Conservation (phyloP, 2,888 invertebrate genomes). For the Philereme transversata region DNA sequence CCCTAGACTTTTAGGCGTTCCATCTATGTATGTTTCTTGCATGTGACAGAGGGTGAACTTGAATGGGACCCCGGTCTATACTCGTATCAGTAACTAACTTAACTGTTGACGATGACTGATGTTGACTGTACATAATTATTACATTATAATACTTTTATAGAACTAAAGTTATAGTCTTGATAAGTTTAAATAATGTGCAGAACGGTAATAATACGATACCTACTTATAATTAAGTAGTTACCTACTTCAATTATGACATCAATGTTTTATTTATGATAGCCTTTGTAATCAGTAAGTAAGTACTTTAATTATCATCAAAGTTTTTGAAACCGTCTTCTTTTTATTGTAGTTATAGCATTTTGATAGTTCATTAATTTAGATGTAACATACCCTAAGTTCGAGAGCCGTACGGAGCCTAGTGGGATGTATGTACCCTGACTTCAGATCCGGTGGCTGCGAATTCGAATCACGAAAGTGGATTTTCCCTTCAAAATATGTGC, state of each 20-base stretch:
- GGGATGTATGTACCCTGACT: no score
- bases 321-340: slow-evolving; percentile 51
- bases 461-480: no score
- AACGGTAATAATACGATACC: slow-evolving; percentile 26
- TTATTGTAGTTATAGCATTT: slow-evolving; percentile 41
- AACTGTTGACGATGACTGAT: background rate
- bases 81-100: no score
- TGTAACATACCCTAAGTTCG: no score
- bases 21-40: no score
- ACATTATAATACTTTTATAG: background rate
- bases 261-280: slow-evolving; percentile 62
- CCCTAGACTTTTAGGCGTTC: no score
- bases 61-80: no score
- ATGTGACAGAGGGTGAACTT: no score
- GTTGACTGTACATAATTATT: background rate
- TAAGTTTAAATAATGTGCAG: slow-evolving; percentile 12
- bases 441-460: no score
- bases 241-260: slow-evolving; percentile 52
- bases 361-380: slow-evolving; percentile 4
- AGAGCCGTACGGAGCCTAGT: no score
- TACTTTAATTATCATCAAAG: slow-evolving; percentile 49
- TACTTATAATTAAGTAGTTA: slow-evolving; percentile 38
- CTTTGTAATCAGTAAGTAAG: slow-evolving; percentile 53
- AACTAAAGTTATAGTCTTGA: slow-evolving; percentile 1
- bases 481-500: no score